Base-by-base conservation (phyloP, 35 echinoderm and acorn worm species). In the Ophioderma brevispina region DNA sequence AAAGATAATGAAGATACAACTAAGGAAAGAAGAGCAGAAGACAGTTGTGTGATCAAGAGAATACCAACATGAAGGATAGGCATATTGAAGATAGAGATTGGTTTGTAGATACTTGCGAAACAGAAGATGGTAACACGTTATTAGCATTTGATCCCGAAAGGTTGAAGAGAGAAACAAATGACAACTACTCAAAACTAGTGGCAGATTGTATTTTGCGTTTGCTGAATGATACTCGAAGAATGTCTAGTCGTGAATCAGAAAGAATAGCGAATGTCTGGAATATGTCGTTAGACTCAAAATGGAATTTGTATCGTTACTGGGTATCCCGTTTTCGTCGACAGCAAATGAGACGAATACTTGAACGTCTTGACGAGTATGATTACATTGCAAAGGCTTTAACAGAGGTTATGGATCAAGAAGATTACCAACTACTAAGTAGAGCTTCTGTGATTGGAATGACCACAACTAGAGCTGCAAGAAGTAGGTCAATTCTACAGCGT, bases 361-460 rank as follows among this genome's bases (percentile, higher is more conserved):
- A 38, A 39, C 31, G 46, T 15, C 36, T 82, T 33, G 25, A 77
- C n/a, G 56, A 79, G 25, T 97, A 94, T 39, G 88, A 91, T 11
- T 21, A 76, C 33, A 25, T 81, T 76, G 36, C 75, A 32, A 52
- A 10, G n/a, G 55, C 70, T 64, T 85, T 94, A 15, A 90, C 84
- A 35, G 88, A 94, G 32, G 52, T 90, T 1, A 87, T 52, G 79
- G 83, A 64, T 21, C 84, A 94, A 31, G 88, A 77, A n/a, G 88
- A 97, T 35, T 76, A 56, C 32, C 43, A 88, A 0, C 41, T 92
- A 13, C 39, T 97, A 8, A 81, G 50, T 83, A 36, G 39, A 28
- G 91, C 92, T 23, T 38, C 37, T 38, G 90, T 97, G 28, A 94
- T 97, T 76, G 95, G 95, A 0, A 85, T 97, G 39, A 94, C 92